phyloP scores from a whole-genome alignment of 2,113 vertebrate species.

The Chroicocephalus ridibundus region DNA sequence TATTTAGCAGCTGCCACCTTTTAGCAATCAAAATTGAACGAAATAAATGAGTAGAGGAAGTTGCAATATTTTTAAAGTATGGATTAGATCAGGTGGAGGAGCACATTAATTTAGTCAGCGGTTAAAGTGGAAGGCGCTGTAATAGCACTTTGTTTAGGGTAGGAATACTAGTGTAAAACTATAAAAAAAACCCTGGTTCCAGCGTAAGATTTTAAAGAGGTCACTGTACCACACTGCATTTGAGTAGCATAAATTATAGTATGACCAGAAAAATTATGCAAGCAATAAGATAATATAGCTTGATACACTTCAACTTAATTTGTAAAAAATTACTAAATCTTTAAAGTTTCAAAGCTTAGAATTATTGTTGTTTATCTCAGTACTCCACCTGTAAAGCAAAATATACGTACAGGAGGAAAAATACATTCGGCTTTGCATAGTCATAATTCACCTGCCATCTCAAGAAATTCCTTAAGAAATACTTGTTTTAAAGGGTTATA shows the following conservation, averaged over 20 bases:
- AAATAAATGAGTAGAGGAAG: not conserved
- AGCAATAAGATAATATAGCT: not conserved
- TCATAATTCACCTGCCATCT: not conserved
- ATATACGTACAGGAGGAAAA: not conserved
- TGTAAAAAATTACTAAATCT: slow-evolving; percentile 11
- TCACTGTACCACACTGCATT: not conserved
- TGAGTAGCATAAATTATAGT: not conserved
- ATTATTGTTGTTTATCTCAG: not conserved
- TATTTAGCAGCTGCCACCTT: not conserved
- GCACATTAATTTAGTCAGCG: not conserved
- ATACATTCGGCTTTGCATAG: not conserved
- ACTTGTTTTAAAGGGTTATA: not conserved
- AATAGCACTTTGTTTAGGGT: not conserved
- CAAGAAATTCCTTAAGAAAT: not conserved
- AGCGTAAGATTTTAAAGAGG: not conserved
- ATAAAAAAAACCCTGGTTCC: not conserved
- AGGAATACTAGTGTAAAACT: not conserved
- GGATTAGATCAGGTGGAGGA: not conserved
- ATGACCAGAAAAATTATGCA: not conserved
- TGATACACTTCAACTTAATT: not conserved
- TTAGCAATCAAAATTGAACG: not conserved
- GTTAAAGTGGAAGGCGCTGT: not conserved
- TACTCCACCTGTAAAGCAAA: not conserved
- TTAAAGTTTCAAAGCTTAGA: slow-evolving; percentile 1
- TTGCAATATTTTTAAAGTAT: not conserved